Conservation (phyloP, 2,113 vertebrate genomes). For the Grammomys dolichurus region DNA sequence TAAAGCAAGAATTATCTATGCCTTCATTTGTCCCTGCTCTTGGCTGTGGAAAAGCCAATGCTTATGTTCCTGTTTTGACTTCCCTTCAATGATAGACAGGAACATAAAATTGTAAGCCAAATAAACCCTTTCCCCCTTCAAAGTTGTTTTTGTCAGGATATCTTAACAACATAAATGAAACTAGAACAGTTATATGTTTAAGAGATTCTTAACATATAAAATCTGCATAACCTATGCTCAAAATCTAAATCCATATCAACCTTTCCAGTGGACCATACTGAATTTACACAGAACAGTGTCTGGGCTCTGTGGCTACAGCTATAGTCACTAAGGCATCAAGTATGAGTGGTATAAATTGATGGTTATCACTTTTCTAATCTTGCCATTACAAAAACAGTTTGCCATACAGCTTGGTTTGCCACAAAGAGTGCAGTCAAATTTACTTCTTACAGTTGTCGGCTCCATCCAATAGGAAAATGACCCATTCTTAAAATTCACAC, state of each 20-base stretch:
- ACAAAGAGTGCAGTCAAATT: conserved; percentile 38
- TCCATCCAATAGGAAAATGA: background rate
- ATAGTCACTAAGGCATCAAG: background rate
- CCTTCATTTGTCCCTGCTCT: background rate
- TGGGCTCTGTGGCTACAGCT: background rate
- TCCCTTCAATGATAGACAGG: background rate
- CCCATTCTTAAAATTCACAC: background rate
- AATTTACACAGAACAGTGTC: background rate
- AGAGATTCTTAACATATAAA: conserved; percentile 6
- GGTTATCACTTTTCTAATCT: background rate
- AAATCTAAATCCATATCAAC: background rate
- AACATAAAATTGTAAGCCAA: background rate
- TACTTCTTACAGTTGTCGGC: background rate
- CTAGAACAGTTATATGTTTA: background rate
- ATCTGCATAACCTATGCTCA: background rate
- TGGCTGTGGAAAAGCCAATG: background rate
- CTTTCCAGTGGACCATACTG: background rate
- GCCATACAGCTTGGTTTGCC: conserved; percentile 16
- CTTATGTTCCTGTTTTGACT: background rate
- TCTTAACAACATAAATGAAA: background rate
- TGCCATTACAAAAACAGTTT: conserved; percentile 4
- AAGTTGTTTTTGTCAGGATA: background rate
- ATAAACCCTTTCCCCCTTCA: background rate
- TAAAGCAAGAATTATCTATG: background rate
- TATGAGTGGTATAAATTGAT: background rate